phyloP scores from a whole-genome alignment of 2,888 invertebrate species.

The Galerucella calmariensis region DNA sequence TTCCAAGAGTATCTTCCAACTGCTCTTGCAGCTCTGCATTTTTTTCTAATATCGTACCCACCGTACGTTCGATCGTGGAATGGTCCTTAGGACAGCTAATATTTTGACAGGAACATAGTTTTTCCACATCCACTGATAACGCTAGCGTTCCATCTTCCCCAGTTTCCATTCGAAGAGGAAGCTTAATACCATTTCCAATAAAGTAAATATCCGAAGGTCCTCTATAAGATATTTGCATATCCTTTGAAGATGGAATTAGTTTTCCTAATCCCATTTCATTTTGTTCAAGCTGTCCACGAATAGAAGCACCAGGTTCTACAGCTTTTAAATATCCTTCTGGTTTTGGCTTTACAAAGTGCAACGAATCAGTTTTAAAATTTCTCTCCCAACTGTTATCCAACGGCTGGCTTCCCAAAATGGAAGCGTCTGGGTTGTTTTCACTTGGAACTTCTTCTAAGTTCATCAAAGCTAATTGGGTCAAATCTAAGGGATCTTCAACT shows the following conservation, averaged over 20 bases:
- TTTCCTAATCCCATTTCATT: constrained; percentile 33
- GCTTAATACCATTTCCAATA: constrained; percentile 60
- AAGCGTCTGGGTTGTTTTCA: neutral
- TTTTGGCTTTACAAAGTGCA: neutral
- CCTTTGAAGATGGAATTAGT: constrained; percentile 39
- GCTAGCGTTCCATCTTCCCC: constrained; percentile 58
- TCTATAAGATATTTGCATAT: constrained; percentile 23
- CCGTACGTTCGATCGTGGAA: constrained; percentile 47
- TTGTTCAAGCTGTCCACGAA: constrained; percentile 20
- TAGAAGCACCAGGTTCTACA: constrained; percentile 1
- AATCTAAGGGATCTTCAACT: neutral
- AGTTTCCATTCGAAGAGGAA: constrained; percentile 60
- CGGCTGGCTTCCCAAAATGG: constrained; percentile 37
- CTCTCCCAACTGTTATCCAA: constrained; percentile 35
- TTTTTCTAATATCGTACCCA: constrained; percentile 50
- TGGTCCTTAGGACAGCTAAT: constrained; percentile 51
- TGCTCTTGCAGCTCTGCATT: constrained; percentile 48
- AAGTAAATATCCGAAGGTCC: constrained; percentile 55
- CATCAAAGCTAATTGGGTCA: neutral
- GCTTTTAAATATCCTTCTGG: neutral
- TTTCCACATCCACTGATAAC: constrained; percentile 60
- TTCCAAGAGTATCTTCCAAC: constrained; percentile 19
- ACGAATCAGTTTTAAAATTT: constrained; percentile 16
- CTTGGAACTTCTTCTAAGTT: neutral
- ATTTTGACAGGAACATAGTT: constrained; percentile 58